Base-by-base conservation (phyloP, 2,113 vertebrate genomes). In the Pachycephala philippinensis region DNA sequence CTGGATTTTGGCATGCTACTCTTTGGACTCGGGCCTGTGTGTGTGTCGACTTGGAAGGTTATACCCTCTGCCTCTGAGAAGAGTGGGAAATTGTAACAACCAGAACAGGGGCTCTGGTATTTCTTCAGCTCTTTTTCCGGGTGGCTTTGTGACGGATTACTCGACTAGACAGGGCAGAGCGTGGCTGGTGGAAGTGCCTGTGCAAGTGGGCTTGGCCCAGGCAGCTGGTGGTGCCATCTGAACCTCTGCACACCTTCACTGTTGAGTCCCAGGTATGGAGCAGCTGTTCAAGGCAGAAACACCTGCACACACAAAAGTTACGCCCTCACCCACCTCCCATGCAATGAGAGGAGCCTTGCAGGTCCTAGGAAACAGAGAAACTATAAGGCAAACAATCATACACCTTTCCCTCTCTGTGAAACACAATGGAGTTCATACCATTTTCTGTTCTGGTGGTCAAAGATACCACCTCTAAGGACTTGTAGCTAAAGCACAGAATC, bases 281-380 rank as follows among this genome's bases (percentile, higher is more conserved):
- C 44, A 76, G 37, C 35, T 0, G 0, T 39, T 79, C 59, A 68
- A 75, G 44, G 79, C 71, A 86, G 83, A 90, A 83, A 44, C 2
- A 3, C 39, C 35, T 64, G 49, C 27, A 30, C 37, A 53, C 0
- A 0, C 26, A 33, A 13, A 84, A 66, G 26, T 0, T 0, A 50
- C 54, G 10, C 18, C 50, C 23, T 60, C 56, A 31, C 42, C 26
- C n/a, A 72, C 13, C 22, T 59, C 33, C 26, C n/a, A 45, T 1
- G 3, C 31, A 52, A 65, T 44, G 44, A 76, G 14, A 64, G 23
- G 35, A 64, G 23, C 39, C 30, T 83, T 71, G 19, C 24, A 83
- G 22, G 27, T 45, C 40, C 50, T 35, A 35, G 72, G 56, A 66
- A 88, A 77, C 23, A 81, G 20, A 93, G 14, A 27, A 88, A 63